Percentiles rank a stretch among this genome's conserved stretches.
Conservation (phyloP, 2,797 vertebrate species). For the Epinephelus awoara region DNA sequence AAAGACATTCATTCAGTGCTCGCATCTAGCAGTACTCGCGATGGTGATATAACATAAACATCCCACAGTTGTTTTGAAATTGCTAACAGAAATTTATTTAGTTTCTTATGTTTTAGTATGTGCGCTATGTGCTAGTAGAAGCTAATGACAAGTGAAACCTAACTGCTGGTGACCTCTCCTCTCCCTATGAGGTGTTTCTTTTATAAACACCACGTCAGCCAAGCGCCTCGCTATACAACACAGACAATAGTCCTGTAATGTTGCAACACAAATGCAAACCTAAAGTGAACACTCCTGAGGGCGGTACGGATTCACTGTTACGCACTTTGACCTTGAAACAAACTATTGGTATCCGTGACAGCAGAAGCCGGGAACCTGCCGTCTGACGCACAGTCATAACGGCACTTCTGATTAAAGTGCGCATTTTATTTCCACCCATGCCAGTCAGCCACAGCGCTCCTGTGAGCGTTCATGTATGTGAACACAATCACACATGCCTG, state of each 20-base stretch:
- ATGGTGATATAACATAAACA: conserved; percentile 2
- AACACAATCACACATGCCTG: conserved; percentile 40
- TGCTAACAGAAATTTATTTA: background rate
- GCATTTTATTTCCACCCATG: conserved; percentile 51
- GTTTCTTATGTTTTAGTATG: background rate
- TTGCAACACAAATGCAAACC: conserved; percentile 33
- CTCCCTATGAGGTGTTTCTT: conserved; percentile 23
- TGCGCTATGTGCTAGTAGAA: background rate
- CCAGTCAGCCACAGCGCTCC: conserved; percentile 23
- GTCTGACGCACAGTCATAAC: conserved; percentile 18
- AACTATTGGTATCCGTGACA: conserved; percentile 28
- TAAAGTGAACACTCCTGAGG: conserved; percentile 27
- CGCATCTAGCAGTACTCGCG: background rate
- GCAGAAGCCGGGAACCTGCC: conserved; percentile 26
- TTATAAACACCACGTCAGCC: conserved; percentile 18
- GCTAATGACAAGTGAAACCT: conserved; percentile 5
- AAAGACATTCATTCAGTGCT: background rate
- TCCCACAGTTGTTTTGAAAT: background rate
- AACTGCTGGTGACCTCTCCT: conserved; percentile 31
- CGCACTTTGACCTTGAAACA: conserved; percentile 49
- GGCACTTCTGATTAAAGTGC: conserved; percentile 38
- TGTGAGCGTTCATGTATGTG: conserved; percentile 59
- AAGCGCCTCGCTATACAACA: conserved; percentile 13
- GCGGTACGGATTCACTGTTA: background rate
- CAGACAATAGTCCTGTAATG: conserved; percentile 28